Conservation (phyloP, 2,888 invertebrate species). For the Lepetodrilus schrolli region DNA sequence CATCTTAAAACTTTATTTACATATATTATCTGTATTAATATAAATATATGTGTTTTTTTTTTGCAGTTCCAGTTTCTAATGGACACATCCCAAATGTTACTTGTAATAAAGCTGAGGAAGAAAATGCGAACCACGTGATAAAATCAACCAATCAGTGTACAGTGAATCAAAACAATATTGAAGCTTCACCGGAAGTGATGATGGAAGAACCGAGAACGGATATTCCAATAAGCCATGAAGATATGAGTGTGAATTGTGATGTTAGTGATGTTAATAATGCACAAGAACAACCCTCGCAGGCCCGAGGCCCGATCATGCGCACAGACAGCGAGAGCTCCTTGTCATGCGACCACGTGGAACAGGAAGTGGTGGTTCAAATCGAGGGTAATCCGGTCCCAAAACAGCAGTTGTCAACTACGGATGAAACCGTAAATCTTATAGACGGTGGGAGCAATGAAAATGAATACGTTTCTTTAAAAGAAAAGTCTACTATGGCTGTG, state of each 20-base stretch:
- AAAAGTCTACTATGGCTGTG: too few relatives aligned
- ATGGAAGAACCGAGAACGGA: not conserved
- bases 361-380: slow-evolving; percentile 49
- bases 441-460: not conserved
- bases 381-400: slow-evolving; percentile 41
- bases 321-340: slow-evolving; percentile 20
- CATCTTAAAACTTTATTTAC: not conserved
- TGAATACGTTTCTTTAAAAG: too few relatives aligned
- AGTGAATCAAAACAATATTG: too few relatives aligned
- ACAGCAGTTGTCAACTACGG: slow-evolving; percentile 29
- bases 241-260: slow-evolving; percentile 9
- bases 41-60: not conserved
- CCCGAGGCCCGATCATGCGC: not conserved
- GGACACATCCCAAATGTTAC: slow-evolving; percentile 23
- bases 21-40: not conserved
- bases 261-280: not conserved
- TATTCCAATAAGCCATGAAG: not conserved
- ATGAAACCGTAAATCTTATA: not conserved
- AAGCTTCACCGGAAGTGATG: too few relatives aligned
- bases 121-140: slow-evolving; percentile 16
- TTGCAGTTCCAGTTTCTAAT: not conserved
- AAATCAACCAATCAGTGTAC: slow-evolving; percentile 9
- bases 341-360: slow-evolving; percentile 32
- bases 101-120: not conserved
- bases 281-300: not conserved